Evolutionary conservation across 2,888 invertebrate species (phyloP).

Genomic region (Syritta pipiens): DNA sequence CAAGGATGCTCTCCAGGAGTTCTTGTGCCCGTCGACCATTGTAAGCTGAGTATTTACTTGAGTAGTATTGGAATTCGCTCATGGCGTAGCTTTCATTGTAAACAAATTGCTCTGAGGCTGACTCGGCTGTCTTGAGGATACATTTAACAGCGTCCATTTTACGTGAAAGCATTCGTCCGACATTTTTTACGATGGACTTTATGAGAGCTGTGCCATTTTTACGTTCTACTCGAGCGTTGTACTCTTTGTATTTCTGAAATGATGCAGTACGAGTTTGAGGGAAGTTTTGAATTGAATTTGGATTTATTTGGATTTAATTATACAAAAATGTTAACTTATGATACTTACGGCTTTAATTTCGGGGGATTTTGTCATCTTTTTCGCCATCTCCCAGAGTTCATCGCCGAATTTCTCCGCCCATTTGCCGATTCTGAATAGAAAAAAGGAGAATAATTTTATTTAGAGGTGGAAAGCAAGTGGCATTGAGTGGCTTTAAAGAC

Average conservation of each 20-base stretch:
- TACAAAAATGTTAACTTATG: too few relatives aligned
- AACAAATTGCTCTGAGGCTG: slow-evolving; percentile 83
- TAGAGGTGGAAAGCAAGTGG: too few relatives aligned
- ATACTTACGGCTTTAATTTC: slow-evolving; percentile 88
- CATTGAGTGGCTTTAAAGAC: too few relatives aligned
- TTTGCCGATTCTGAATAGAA: slow-evolving; percentile 84
- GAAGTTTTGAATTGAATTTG: too few relatives aligned
- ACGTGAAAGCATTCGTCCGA: slow-evolving; percentile 90
- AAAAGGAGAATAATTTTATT: too few relatives aligned
- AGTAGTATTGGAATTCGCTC: slow-evolving; percentile 83
- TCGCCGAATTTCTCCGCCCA: slow-evolving; percentile 90
- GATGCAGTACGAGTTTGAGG: too few relatives aligned
- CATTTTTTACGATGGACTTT: slow-evolving; percentile 88
- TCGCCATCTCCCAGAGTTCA: slow-evolving; percentile 89
- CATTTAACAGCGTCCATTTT: slow-evolving; percentile 95
- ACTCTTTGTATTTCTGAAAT: slow-evolving; percentile 86
- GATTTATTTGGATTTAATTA: too few relatives aligned
- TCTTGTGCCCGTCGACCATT: slow-evolving; percentile 75
- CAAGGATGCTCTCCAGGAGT: slow-evolving; percentile 73
- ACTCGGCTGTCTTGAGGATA: slow-evolving; percentile 88
- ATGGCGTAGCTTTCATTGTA: slow-evolving; percentile 78
- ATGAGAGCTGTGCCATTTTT: slow-evolving; percentile 90
- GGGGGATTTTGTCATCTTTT: slow-evolving; percentile 87
- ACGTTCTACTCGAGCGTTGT: slow-evolving; percentile 88
- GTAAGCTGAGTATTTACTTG: slow-evolving; percentile 87